Percentiles rank a stretch among this genome's conserved stretches.
phyloP scores from a whole-genome alignment of 2,797 vertebrate genomes.

The Cygnus olor region DNA sequence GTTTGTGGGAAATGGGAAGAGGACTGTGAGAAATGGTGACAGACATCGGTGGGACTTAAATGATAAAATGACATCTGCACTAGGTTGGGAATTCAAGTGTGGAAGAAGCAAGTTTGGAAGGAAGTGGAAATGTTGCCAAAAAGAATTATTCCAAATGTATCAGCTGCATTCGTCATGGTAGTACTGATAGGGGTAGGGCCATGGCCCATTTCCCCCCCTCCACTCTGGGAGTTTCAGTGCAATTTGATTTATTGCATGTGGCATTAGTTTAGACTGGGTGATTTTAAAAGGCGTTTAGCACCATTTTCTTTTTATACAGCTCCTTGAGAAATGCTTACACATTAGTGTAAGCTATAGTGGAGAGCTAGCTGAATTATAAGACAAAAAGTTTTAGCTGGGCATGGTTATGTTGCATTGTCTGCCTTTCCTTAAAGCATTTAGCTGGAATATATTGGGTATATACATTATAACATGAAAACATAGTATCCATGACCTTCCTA shows the following conservation, averaged over 20 bases:
- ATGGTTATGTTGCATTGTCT: background rate
- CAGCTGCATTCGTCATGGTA: background rate
- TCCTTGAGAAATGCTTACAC: slow-evolving; percentile 27
- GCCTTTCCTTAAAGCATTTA: slow-evolving; percentile 10
- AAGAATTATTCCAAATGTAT: background rate
- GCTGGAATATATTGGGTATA: background rate
- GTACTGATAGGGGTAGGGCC: background rate
- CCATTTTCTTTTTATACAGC: slow-evolving; percentile 28
- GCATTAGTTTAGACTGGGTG: slow-evolving; percentile 23
- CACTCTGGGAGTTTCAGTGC: slow-evolving; percentile 19
- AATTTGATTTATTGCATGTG: background rate
- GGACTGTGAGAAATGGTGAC: background rate
- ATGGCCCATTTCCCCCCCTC: background rate
- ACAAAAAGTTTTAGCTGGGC: slow-evolving; percentile 12
- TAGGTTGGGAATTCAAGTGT: background rate
- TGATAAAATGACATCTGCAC: background rate
- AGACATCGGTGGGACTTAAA: background rate
- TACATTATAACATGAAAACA: slow-evolving; percentile 1
- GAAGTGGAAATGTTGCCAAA: background rate
- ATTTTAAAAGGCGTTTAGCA: slow-evolving; percentile 54
- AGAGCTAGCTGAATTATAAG: slow-evolving; percentile 20
- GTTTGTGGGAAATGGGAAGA: background rate
- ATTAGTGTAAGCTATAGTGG: background rate
- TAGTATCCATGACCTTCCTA: background rate
- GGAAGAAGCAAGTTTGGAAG: background rate